These are phyloP conservation scores for Blera fallax DNA, from an alignment of 2,888 invertebrate species.

Conservation along the genomic window DNA sequence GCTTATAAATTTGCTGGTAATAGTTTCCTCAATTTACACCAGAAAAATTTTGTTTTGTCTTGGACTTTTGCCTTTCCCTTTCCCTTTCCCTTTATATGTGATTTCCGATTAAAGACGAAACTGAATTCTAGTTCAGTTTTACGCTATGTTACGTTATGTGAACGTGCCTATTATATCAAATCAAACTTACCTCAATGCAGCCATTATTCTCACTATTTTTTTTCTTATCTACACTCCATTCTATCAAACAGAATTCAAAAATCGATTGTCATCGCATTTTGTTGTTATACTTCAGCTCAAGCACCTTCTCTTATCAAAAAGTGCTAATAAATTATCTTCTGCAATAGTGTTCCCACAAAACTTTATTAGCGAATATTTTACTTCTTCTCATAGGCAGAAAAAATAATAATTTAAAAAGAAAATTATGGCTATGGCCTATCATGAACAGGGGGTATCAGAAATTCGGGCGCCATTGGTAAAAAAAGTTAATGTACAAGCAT, in stretches of 20 bases:
- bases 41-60: no score
- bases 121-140: no score
- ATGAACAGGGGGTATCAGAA: slow-evolving; percentile 39
- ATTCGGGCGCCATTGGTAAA: slow-evolving; percentile 67
- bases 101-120: no score
- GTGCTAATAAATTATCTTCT: slow-evolving; percentile 22
- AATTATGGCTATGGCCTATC: slow-evolving; percentile 59
- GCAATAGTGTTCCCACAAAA: not conserved
- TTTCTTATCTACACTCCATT: slow-evolving; percentile 28
- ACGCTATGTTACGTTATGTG: not conserved
- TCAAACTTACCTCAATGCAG: slow-evolving; percentile 19
- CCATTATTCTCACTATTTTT: slow-evolving; percentile 1
- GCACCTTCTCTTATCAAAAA: slow-evolving; percentile 61
- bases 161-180: not conserved
- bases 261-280: slow-evolving; percentile 70
- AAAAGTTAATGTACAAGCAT: slow-evolving; percentile 65
- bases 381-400: not conserved
- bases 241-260: slow-evolving; percentile 53
- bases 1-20: no score
- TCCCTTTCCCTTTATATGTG: no score
- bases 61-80: no score
- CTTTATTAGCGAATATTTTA: not conserved
- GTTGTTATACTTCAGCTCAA: slow-evolving; percentile 69
- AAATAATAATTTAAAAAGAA: not conserved
- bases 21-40: no score